Base-by-base conservation (phyloP, 2,888 invertebrate genomes). In the Conchocele bisecta region DNA sequence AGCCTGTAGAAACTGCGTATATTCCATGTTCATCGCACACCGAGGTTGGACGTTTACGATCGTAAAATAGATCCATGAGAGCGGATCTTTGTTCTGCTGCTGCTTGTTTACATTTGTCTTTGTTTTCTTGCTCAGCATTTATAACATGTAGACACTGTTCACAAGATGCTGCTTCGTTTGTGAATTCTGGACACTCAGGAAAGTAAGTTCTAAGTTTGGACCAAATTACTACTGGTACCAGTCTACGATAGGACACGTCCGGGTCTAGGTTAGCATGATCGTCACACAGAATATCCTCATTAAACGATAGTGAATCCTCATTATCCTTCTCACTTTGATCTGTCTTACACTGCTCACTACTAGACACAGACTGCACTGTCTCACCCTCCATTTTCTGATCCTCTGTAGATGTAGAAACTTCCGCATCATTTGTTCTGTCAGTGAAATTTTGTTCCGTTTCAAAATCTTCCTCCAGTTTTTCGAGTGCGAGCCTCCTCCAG, bases 271-370 rank as follows among this genome's bases (percentile, higher is more conserved):
- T 86, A 35, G 92, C 90, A 86, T 94, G 93, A 6, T 88, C 86
- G 76, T 89, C 90, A 87, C 93, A 93, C 11, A 93, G 85, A 20
- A 93, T 87, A 79, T 93, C 93, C 81, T 93, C 93, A 84, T 93
- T 93, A 78, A 93, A 93, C 57, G 90, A 89, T 20, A 91, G 81
- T 46, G 72, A 76, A 46, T 91, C 90, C n/a, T 72, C 70, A 60
- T 72, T 71, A 54, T 72, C 73, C 46, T 58, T 67, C 1, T 71
- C 61, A 33, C 50, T 44, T 2, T 61, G 57, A 13, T 48, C 26
- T 13, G 50, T 60, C 22, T 46, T 54, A 20, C 26, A 50, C 11
- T 53, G 50, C 7, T 53, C 70, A 24, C 26, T 17, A 5, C 26
- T 37, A 20, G n/a, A n/a, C n/a, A n/a, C n/a, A n/a, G n/a, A n/a